These are phyloP conservation scores for Petroica traversi DNA, from an alignment of 2,113 vertebrate genomes.

Conservation along the genomic window DNA sequence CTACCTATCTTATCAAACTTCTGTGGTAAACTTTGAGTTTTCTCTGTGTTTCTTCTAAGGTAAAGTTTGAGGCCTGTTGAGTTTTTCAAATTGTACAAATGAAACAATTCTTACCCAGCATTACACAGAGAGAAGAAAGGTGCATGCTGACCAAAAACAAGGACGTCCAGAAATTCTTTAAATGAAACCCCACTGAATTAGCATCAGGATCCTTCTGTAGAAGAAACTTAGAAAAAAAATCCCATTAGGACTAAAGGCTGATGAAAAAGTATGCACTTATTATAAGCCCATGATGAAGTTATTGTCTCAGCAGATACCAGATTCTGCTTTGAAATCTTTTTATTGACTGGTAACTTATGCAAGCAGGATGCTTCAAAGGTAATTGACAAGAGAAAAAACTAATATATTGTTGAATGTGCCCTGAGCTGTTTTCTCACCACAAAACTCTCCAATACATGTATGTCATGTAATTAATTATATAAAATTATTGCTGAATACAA, in stretches of 20 bases:
- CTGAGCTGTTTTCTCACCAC: slow-evolving; percentile 28
- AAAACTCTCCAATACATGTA: background rate
- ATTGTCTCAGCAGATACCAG: slow-evolving; percentile 5
- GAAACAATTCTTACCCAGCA: background rate
- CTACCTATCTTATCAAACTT: background rate
- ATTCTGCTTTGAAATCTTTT: slow-evolving; percentile 66
- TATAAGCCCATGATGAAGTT: slow-evolving; percentile 31
- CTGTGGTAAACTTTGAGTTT: background rate
- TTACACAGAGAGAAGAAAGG: background rate
- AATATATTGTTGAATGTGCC: background rate
- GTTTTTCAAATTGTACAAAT: background rate
- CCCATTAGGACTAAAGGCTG: background rate
- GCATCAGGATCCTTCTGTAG: background rate
- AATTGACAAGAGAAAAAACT: slow-evolving; percentile 57
- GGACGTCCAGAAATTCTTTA: background rate
- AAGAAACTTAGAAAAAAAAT: background rate
- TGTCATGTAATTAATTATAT: background rate
- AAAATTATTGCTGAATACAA: slow-evolving; percentile 7
- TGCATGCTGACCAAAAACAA: background rate
- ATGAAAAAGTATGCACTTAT: slow-evolving; percentile 17
- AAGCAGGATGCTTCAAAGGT: slow-evolving; percentile 52
- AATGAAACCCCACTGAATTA: background rate
- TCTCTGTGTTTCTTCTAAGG: no score
- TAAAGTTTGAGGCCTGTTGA: background rate
- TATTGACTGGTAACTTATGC: slow-evolving; percentile 64